Evolutionary conservation across 92 coral and sea anemone genomes (phyloP), one percentile per base, ranked within the genome.

Genomic region (Actinernus sp.): DNA sequence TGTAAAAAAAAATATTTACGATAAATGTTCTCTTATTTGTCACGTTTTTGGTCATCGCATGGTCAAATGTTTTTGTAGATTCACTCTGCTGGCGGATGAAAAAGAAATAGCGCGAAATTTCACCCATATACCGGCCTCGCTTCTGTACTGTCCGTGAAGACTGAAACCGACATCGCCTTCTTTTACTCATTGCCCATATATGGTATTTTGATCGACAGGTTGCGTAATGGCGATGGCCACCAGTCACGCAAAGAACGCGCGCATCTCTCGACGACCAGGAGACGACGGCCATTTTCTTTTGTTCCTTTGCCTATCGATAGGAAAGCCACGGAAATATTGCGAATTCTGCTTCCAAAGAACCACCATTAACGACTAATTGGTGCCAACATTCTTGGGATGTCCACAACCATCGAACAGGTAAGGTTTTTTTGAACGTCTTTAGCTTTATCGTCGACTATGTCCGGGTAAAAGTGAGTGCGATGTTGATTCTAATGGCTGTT

Each of bases 161-260:
- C 22, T 14, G 31, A 26, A 40, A 49, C 13, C 31, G 37, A 66
- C 19, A n/a, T 54, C 6, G 31, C 26, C 14, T 3, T 8, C 10
- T 20, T 3, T 1, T 10, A 18, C 12, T 17, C 14, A 14, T n/a
- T 16, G 7, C 18, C 97, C 97, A 90, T 69, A 90, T 90, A 55
- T 80, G 92, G 97, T 17, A 58, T 23, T 71, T 71, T 90, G 97
- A 90, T 90, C 85, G 97, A 76, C 97, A 85, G 77, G 61, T 85
- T 90, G 88, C 92, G 97, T 81, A 90, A 90, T 78, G 91, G 82
- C 55, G 41, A 48, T 65, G 79, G 71, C 75, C 74, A 76, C 76
- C 85, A 90, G 97, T 90, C 92, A 90, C 97, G 97, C 97, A 90
- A 90, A 90, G 97, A 86, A 90, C 87, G 92, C 97, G 83, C 89